Conservation (phyloP, 2,797 vertebrate species). For the Aulostomus chinensis region DNA sequence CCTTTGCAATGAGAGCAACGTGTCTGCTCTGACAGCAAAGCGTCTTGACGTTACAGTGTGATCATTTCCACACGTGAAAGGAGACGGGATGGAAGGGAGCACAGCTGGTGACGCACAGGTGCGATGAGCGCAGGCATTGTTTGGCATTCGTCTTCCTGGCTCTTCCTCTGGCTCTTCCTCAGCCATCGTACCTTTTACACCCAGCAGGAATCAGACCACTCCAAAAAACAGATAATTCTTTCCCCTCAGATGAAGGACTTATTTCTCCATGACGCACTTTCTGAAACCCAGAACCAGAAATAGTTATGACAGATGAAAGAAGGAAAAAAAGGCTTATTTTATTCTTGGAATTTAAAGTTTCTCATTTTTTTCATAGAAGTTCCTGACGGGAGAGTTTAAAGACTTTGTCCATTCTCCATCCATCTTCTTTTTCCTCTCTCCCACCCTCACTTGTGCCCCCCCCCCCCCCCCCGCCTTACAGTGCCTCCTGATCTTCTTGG, state of each 20-base stretch:
- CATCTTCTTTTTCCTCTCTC: slow-evolving; percentile 18
- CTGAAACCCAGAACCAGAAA: slow-evolving; percentile 32
- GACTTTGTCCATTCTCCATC: slow-evolving; percentile 27
- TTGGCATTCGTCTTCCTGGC: too few relatives aligned
- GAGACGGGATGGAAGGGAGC: background rate
- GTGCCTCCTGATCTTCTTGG: slow-evolving; percentile 25
- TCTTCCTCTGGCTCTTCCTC: too few relatives aligned
- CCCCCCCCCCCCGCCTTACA: slow-evolving; percentile 2
- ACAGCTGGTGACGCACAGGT: slow-evolving; percentile 9
- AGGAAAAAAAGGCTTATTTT: slow-evolving; percentile 29
- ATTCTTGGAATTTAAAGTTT: slow-evolving; percentile 35
- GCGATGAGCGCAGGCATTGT: slow-evolving; percentile 10
- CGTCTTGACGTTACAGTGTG: slow-evolving; percentile 3
- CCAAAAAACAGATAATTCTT: slow-evolving; percentile 1
- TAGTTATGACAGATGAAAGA: slow-evolving; percentile 36
- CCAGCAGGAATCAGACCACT: slow-evolving; percentile 14
- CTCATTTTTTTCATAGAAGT: slow-evolving; percentile 16
- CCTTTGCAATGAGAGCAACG: slow-evolving; percentile 2
- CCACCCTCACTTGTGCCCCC: slow-evolving; percentile 16
- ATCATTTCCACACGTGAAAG: slow-evolving; percentile 12
- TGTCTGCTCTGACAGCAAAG: slow-evolving; percentile 4
- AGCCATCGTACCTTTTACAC: slow-evolving; percentile 13
- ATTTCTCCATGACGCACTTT: slow-evolving; percentile 42
- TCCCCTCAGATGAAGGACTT: slow-evolving; percentile 27
- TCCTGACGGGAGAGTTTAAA: slow-evolving; percentile 17